A percentile compares a stretch with the other conserved stretches of the same genome.
Evolutionary conservation across 2,888 invertebrate genomes (phyloP).

Genomic region (Serrognathus titanus): DNA sequence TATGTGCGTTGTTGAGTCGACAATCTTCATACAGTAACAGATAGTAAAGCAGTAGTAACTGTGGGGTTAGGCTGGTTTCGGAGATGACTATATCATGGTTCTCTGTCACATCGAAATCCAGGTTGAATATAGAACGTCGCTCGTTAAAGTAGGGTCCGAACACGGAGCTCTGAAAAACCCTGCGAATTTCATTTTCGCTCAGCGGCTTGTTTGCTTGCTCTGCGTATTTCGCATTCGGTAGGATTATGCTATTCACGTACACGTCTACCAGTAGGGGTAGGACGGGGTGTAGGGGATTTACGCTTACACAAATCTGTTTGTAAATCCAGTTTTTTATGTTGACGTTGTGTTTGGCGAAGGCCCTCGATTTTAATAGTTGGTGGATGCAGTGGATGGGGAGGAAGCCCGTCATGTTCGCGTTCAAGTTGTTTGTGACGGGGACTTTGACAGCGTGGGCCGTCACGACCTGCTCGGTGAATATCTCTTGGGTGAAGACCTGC

Average conservation of each 20-base stretch:
- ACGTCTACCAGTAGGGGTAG: constrained; percentile 91
- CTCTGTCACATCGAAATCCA: constrained; percentile 50
- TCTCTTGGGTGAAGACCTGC: constrained; percentile 92
- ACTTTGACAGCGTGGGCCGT: constrained; percentile 95
- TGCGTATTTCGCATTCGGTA: constrained; percentile 61
- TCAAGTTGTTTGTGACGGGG: constrained; percentile 86
- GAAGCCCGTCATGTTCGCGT: constrained; percentile 85
- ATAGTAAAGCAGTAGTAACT: constrained; percentile 87
- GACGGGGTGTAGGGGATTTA: constrained; percentile 89
- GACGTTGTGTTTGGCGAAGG: constrained; percentile 94
- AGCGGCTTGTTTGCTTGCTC: constrained; percentile 91
- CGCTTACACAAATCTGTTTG: constrained; percentile 83
- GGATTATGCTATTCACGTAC: constrained; percentile 87
- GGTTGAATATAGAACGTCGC: constrained; percentile 55
- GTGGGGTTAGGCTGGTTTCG: constrained; percentile 74
- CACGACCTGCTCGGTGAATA: constrained; percentile 95
- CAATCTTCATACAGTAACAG: constrained; percentile 89
- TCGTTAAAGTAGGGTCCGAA: constrained; percentile 70
- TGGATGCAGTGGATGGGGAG: constrained; percentile 96
- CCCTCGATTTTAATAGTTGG: constrained; percentile 87
- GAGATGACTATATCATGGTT: constrained; percentile 56
- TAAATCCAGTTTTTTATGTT: constrained; percentile 97
- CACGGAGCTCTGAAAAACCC: constrained; percentile 75
- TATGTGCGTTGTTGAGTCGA: constrained; percentile 68
- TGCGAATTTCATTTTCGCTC: constrained; percentile 82